Evolutionary conservation across 2,113 vertebrate species (phyloP), one percentile per base, ranked within the genome.

Genomic region (Oncorhynchus mykiss): DNA sequence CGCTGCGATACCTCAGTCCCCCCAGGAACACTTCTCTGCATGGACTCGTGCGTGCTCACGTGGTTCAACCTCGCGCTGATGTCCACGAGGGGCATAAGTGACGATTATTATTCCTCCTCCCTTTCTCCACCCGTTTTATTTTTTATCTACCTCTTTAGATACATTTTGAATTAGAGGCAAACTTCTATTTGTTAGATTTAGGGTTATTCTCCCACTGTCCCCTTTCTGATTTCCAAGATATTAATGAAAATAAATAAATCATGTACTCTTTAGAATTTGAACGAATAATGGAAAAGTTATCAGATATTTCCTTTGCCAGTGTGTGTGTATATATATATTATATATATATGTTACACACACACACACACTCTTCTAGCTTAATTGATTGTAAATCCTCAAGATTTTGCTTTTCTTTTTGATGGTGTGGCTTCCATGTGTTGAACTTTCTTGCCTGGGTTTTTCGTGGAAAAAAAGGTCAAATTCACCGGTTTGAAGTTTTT

Each of bases 91-190:
- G 95, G 95, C 94, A 94, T 94, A 94, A 94, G 85, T 94, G 93
- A 94, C 92, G 88, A 92, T 93, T 94, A 93, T 87, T 86, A 45
- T 45, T 86, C 93, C 91, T 87, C 91, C 88, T 74, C 84, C 87
- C 87, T 90, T 89, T 89, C 88, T 92, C 93, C 92, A 11, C 91
- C 92, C 82, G 91, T 93, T 91, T 91, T 85, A 24, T 85, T 93
- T 95, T 95, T 95, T 90, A 96, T 96, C 96, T 97, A 96, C 96
- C 95, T 97, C 96, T 94, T 95, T 93, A 95, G 93, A 95, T 91
- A 92, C 85, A 93, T 95, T 91, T 91, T 95, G 92, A 96, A 96
- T 94, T 96, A 94, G 95, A 96, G 95, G 95, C 95, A 95, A 91
- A 90, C 95, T 96, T 95, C 93, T 96, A 92, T 94, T 95, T 90